Evolutionary conservation across 53 echinoderm and acorn worm species (phyloP).

Genomic region (Patiria pectinifera): DNA sequence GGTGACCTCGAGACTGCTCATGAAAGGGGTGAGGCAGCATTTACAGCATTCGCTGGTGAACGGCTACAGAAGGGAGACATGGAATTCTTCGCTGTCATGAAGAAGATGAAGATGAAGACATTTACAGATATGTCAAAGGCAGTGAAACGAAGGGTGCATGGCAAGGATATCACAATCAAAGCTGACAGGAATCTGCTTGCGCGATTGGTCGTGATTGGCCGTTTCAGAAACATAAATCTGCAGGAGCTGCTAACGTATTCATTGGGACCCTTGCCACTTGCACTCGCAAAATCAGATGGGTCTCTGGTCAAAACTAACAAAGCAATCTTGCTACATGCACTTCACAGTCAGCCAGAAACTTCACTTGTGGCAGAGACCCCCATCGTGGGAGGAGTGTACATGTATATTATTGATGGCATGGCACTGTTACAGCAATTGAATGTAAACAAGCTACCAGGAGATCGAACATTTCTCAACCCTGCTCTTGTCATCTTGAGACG

Average conservation of each 20-base stretch:
- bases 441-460: no score
- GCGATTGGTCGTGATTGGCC: conserved; percentile 62
- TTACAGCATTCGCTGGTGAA: background rate
- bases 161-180: conserved; percentile 47
- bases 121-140: conserved; percentile 50
- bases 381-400: no score
- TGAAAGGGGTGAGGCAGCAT: conserved; percentile 57
- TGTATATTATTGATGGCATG: no score
- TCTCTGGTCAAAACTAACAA: conserved; percentile 66
- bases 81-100: conserved; percentile 40
- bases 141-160: conserved; percentile 34
- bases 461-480: no score
- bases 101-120: conserved; percentile 68
- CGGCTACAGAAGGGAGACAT: conserved; percentile 49
- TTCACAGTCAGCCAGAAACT: no score
- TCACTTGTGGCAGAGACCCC: no score
- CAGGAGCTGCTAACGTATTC: conserved; percentile 51
- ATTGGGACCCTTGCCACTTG: conserved; percentile 62
- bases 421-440: no score
- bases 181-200: conserved; percentile 66
- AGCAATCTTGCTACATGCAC: conserved; percentile 60
- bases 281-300: conserved; percentile 44
- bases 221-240: conserved; percentile 53
- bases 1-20: conserved; percentile 26
- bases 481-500: no score